Evolutionary conservation across 23 tunicate genomes (phyloP).

Genomic region (Clavelina lepadiformis): DNA sequence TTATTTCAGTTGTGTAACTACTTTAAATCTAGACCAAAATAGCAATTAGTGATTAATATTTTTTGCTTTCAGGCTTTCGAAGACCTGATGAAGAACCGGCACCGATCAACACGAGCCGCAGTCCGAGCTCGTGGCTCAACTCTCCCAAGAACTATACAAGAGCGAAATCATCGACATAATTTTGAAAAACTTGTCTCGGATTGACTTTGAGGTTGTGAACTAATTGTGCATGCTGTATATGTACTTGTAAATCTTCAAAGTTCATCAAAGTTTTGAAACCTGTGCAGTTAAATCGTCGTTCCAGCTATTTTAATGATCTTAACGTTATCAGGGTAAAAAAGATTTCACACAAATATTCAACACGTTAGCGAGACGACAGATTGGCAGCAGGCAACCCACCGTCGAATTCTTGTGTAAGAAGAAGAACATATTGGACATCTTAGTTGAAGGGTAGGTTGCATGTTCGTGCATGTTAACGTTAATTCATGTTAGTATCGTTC

Average conservation of each 20-base stretch:
- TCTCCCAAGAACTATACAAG: slow-evolving; percentile 80
- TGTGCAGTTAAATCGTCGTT: too few relatives aligned
- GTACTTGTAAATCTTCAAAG: too few relatives aligned
- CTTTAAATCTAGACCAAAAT: too few relatives aligned
- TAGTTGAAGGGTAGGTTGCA: slow-evolving; percentile 36
- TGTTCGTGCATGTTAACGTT: too few relatives aligned
- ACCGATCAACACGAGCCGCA: slow-evolving; percentile 87
- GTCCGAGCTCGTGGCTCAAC: slow-evolving; percentile 80
- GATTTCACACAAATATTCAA: slow-evolving; percentile 85
- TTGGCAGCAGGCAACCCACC: slow-evolving; percentile 92
- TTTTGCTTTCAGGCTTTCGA: too few relatives aligned
- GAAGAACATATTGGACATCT: slow-evolving; percentile 4
- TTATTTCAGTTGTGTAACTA: too few relatives aligned
- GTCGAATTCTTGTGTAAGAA: slow-evolving; percentile 55
- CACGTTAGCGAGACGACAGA: slow-evolving; percentile 78
- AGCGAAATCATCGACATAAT: slow-evolving; percentile 29
- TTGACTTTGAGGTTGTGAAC: slow-evolving; percentile 96
- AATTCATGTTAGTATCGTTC: too few relatives aligned
- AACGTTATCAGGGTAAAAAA: slow-evolving; percentile 76
- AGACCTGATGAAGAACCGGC: too few relatives aligned
- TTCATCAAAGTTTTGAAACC: too few relatives aligned
- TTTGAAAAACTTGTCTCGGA: slow-evolving; percentile 34
- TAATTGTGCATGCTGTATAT: too few relatives aligned
- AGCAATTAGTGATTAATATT: too few relatives aligned
- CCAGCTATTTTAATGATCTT: too few relatives aligned